Conservation (phyloP, 92 coral and sea anemone genomes). For the Porites evermanni region DNA sequence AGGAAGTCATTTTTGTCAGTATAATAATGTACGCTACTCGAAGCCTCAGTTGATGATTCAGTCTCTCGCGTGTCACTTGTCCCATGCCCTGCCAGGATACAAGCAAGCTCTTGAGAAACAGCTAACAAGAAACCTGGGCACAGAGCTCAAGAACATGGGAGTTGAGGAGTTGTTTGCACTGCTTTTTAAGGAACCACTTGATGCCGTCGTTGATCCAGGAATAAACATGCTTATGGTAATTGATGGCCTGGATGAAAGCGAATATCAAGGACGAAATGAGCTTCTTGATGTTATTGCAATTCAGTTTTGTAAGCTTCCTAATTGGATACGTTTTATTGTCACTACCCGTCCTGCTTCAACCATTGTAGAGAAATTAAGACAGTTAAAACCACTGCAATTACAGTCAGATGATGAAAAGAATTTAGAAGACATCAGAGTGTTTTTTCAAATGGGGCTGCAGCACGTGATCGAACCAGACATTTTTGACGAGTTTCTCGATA, state of each 20-base stretch:
- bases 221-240: slow-evolving; percentile 5
- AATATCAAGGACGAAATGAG: slow-evolving; percentile 1
- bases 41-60: no score
- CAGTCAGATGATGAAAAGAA: slow-evolving; percentile 36
- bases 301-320: not conserved
- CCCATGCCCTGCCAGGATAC: not conserved
- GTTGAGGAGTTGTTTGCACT: slow-evolving; percentile 41
- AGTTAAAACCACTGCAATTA: not conserved
- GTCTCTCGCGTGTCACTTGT: no score
- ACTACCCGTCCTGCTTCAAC: not conserved
- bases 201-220: slow-evolving; percentile 33
- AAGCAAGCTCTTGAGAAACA: not conserved
- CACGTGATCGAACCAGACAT: not conserved
- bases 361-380: not conserved
- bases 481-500: not conserved
- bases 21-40: no score
- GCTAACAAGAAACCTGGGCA: slow-evolving; percentile 9
- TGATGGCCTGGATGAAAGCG: no score
- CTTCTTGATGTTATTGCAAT: not conserved
- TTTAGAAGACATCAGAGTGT: not conserved
- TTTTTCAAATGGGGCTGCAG: not conserved
- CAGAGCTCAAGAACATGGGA: slow-evolving; percentile 19
- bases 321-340: not conserved
- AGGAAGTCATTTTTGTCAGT: not conserved
- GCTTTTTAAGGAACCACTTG: slow-evolving; percentile 62